A percentile compares a stretch with the other conserved stretches of the same genome.
phyloP scores from a whole-genome alignment of 2,797 vertebrate species.

The Oophaga sylvatica region DNA sequence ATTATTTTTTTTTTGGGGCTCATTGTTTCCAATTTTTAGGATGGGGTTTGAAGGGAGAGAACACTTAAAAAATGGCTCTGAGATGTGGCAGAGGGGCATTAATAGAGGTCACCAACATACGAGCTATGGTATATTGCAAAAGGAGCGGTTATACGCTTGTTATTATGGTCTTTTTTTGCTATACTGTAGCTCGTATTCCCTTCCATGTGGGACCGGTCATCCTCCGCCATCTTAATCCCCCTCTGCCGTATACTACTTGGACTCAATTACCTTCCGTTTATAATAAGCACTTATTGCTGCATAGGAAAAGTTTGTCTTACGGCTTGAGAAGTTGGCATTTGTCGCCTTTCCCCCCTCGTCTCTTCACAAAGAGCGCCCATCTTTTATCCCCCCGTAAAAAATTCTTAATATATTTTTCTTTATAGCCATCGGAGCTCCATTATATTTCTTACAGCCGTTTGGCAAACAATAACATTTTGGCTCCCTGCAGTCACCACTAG shows the following conservation, averaged over 20 bases:
- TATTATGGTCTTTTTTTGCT: neutral
- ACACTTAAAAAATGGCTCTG: neutral
- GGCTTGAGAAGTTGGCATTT: neutral
- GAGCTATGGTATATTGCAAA: neutral
- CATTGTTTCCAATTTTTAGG: constrained; percentile 12
- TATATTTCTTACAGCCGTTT: no score
- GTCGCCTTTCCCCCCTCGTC: neutral
- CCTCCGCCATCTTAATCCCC: constrained; percentile 1
- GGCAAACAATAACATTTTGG: neutral
- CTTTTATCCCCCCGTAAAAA: neutral
- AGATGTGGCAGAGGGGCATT: neutral
- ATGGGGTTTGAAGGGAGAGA: constrained; percentile 37
- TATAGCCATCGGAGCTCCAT: neutral
- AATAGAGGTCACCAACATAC: neutral
- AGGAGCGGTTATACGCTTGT: neutral
- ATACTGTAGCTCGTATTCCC: neutral
- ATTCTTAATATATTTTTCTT: neutral
- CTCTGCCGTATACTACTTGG: neutral
- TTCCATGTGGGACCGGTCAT: neutral
- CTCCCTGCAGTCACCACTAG: neutral
- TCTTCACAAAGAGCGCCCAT: neutral
- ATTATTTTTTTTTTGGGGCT: neutral
- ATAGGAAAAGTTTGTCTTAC: constrained; percentile 22
- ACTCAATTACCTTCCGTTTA: constrained; percentile 14
- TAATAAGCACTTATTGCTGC: constrained; percentile 51